These are phyloP conservation scores for Xerus rutilus DNA, from an alignment of 2,797 vertebrate genomes.

Conservation along the genomic window DNA sequence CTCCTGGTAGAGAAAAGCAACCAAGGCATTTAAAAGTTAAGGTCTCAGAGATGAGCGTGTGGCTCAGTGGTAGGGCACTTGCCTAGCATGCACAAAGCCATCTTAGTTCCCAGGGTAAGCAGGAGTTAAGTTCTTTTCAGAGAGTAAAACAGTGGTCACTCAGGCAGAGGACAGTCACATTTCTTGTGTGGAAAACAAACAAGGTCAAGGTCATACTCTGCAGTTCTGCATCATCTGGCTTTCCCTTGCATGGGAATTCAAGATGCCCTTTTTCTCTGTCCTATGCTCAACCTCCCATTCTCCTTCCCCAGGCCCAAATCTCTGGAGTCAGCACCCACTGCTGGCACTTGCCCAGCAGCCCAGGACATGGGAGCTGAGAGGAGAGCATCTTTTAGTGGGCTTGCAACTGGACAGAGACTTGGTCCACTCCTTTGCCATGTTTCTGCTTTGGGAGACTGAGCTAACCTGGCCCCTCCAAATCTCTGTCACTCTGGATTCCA, in stretches of 20 bases:
- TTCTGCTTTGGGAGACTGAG: neutral
- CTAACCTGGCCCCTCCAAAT: neutral
- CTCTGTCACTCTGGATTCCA: neutral
- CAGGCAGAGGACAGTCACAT: neutral
- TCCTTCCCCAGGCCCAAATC: constrained; percentile 6
- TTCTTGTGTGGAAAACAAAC: constrained; percentile 42
- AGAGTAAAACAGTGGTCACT: constrained; percentile 13
- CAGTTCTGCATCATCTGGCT: neutral
- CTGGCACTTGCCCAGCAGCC: neutral
- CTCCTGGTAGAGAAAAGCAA: constrained; percentile 39
- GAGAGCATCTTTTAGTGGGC: neutral
- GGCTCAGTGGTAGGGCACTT: neutral
- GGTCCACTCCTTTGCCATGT: neutral
- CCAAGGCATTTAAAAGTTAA: constrained; percentile 19
- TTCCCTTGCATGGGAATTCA: neutral
- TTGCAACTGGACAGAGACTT: neutral
- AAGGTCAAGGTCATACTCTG: neutral
- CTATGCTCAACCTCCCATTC: neutral
- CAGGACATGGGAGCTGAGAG: neutral
- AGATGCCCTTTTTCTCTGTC: neutral
- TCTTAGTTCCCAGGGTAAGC: neutral
- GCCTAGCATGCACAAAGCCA: neutral
- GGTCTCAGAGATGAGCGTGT: neutral
- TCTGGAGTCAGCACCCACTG: neutral
- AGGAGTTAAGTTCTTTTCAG: neutral